A percentile compares a stretch with the other conserved stretches of the same genome.
phyloP scores from a whole-genome alignment of 1,140 invertebrate species.

The Cardiocondyla obscurior region DNA sequence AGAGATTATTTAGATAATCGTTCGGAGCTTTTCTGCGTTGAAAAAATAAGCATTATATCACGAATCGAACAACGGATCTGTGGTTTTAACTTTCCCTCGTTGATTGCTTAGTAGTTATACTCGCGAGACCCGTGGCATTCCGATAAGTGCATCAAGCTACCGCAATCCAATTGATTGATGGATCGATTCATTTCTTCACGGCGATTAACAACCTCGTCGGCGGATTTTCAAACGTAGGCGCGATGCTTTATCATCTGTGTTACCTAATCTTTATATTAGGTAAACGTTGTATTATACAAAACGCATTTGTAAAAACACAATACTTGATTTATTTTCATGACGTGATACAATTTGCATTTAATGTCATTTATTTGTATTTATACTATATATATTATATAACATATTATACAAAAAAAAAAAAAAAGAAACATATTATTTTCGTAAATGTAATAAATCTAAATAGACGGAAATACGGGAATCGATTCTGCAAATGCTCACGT shows the following conservation, averaged over 20 bases:
- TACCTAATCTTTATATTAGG: neutral
- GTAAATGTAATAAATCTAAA: slow-evolving; percentile 19
- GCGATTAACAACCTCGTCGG: slow-evolving; percentile 21
- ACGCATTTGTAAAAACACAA: slow-evolving; percentile 17
- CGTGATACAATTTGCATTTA: slow-evolving; percentile 1
- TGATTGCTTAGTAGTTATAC: slow-evolving; percentile 11
- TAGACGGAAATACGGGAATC: slow-evolving; percentile 11
- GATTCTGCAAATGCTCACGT: slow-evolving; percentile 28
- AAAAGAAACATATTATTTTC: neutral
- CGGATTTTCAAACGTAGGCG: neutral
- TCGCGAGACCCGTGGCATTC: slow-evolving; percentile 18
- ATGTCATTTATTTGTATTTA: neutral
- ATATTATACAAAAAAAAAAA: neutral
- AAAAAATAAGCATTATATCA: neutral
- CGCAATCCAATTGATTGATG: slow-evolving; percentile 37
- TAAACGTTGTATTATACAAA: neutral
- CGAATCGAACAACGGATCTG: neutral
- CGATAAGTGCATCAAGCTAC: slow-evolving; percentile 48
- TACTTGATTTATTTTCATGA: neutral
- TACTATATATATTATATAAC: slow-evolving; percentile 15
- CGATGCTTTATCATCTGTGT: slow-evolving; percentile 11
- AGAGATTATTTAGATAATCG: neutral
- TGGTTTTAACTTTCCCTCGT: slow-evolving; percentile 3
- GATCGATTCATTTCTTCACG: slow-evolving; percentile 15
- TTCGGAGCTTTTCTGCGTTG: neutral